Evolutionary conservation across 2,113 vertebrate species (phyloP).

Genomic region (Lathamus discolor): DNA sequence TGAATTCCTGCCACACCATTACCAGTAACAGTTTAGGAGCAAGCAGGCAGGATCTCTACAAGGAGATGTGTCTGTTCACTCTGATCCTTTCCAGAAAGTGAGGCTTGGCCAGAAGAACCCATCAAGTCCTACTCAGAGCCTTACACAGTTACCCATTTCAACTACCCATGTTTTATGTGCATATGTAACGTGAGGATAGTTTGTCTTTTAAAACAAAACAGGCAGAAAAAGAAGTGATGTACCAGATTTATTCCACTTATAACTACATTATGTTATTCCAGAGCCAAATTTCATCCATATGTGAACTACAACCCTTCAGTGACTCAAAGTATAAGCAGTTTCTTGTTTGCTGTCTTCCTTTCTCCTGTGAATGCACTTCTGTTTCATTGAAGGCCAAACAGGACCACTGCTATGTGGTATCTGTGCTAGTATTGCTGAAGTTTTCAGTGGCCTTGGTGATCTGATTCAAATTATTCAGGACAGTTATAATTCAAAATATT

Average conservation of each 20-base stretch:
- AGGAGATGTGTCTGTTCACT: not conserved
- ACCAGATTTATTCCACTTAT: constrained; percentile 9
- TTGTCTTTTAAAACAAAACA: constrained; percentile 28
- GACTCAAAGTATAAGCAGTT: not conserved
- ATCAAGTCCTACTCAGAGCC: not conserved
- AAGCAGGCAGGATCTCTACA: not conserved
- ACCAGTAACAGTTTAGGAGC: constrained; percentile 34
- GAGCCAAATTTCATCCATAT: constrained; percentile 45
- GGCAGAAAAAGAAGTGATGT: not conserved
- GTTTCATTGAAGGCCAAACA: not conserved
- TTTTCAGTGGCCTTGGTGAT: not conserved
- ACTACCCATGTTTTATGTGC: not conserved
- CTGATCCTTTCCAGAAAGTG: not conserved
- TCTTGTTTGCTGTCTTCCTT: not conserved
- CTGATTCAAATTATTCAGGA: not conserved
- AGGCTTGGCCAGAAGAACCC: not conserved
- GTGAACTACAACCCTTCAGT: not conserved
- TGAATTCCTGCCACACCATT: constrained; percentile 58
- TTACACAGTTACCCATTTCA: not conserved
- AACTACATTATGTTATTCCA: not conserved
- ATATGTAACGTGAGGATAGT: not conserved
- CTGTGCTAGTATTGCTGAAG: not conserved
- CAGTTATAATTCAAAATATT: not conserved
- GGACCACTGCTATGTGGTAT: not conserved
- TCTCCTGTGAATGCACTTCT: not conserved